phyloP scores from a whole-genome alignment of 2,888 invertebrate species.

The Dioctria rufipes region DNA sequence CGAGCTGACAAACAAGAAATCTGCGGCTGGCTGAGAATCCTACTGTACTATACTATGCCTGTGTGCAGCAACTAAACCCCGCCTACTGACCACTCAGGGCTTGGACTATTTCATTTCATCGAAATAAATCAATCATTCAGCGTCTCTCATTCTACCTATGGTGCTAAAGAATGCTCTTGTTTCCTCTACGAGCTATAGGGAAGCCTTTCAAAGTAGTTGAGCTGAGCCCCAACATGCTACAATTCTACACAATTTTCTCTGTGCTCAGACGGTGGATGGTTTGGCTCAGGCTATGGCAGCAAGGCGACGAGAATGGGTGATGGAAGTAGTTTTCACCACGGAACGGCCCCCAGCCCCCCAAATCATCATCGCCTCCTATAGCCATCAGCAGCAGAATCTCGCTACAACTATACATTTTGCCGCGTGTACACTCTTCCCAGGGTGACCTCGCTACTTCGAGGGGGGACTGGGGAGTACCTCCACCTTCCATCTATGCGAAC shows the following conservation, averaged over 20 bases:
- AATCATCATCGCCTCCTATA: slow-evolving; percentile 18
- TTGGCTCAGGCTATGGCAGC: not conserved
- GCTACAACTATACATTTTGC: slow-evolving; percentile 36
- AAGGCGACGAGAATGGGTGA: slow-evolving; percentile 21
- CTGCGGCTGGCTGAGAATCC: slow-evolving; percentile 49
- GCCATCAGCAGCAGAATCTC: slow-evolving; percentile 11
- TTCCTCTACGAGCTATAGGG: slow-evolving; percentile 41
- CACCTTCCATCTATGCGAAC: not conserved
- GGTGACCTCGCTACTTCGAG: not conserved
- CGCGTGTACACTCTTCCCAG: slow-evolving; percentile 34
- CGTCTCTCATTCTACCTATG: slow-evolving; percentile 55
- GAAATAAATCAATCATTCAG: slow-evolving; percentile 60
- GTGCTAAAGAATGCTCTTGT: slow-evolving; percentile 51
- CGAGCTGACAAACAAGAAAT: slow-evolving; percentile 44
- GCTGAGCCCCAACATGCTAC: slow-evolving; percentile 21
- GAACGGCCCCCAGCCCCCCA: slow-evolving; percentile 28
- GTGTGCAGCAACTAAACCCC: slow-evolving; percentile 56
- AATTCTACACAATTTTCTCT: slow-evolving; percentile 48
- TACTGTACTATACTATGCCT: slow-evolving; percentile 4
- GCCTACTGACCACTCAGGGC: slow-evolving; percentile 59
- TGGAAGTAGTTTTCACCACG: slow-evolving; percentile 27
- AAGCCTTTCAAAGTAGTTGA: slow-evolving; percentile 47
- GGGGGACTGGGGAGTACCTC: not conserved
- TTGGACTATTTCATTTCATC: slow-evolving; percentile 58
- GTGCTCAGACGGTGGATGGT: slow-evolving; percentile 45